Base-by-base conservation (phyloP, 2,888 invertebrate genomes). In the Lasioglossum oenotherae region DNA sequence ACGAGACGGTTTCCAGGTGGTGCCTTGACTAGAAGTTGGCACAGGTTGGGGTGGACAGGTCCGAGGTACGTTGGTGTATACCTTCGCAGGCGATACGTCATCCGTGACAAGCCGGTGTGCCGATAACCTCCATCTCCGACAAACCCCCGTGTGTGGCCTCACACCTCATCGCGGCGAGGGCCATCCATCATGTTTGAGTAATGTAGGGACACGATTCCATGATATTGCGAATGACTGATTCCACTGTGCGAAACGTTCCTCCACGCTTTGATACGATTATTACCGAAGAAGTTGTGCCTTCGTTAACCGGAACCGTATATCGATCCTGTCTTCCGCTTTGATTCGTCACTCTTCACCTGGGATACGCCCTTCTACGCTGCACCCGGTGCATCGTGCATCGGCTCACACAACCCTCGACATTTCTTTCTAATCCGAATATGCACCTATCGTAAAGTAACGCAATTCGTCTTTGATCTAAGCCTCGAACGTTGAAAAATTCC, bases 151-250 rank as follows among this genome's bases (percentile, higher is more conserved):
- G 87, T 88, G 88, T 85, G 89, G 87, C 87, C 90, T 89, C 89
- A 89, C 91, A 88, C 90, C 90, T 90, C 90, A 88, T 91, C 89
- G 85, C 92, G 90, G 90, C 88, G 89, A 89, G 88, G 89, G 87
- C 92, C 92, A 93, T 94, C 92, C 93, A 94, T 94, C 94, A 94
- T 92, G 90, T 92, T 93, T 92, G 94, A 93, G 93, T 94, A 94
- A 94, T 93, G 93, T 93, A 91, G 91, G 89, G 92, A 93, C 93
- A 93, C 92, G 92, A 93, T 93, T 94, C 91, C 91, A 90, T 93
- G 92, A 94, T 93, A 93, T 93, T 94, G 92, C 93, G 90, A 93
- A 92, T 93, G 92, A 91, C 91, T 91, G 90, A 91, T 87, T 90
- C 89, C 88, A 86, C 85, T 81, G 82, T 87, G 44, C 67, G 83